Conservation (phyloP, 2,113 vertebrate species). For the Misgurnus anguillicaudatus region DNA sequence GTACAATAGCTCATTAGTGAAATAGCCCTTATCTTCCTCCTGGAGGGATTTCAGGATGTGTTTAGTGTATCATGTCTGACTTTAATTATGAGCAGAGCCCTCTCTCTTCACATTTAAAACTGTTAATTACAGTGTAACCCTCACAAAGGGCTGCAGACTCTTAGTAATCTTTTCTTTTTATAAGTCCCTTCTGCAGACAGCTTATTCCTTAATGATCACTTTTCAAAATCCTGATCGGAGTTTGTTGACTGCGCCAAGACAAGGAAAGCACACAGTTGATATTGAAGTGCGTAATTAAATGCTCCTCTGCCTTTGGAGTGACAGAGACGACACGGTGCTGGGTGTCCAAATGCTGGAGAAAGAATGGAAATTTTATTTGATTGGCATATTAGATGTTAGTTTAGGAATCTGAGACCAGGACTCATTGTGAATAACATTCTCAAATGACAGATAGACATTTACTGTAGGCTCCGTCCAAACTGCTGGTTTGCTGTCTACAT, state of each 20-base stretch:
- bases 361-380: constrained; percentile 1
- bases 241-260: constrained; percentile 38
- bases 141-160: constrained; percentile 36
- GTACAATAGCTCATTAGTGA: constrained; percentile 51
- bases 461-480: too few relatives aligned
- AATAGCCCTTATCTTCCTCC: constrained; percentile 50
- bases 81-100: constrained; percentile 58
- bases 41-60: constrained; percentile 39
- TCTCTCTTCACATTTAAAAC: constrained; percentile 49
- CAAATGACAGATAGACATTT: background rate
- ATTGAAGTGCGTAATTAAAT: constrained; percentile 46
- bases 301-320: constrained; percentile 22
- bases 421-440: background rate
- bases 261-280: constrained; percentile 16
- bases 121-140: constrained; percentile 51
- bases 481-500: background rate
- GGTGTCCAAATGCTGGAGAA: background rate
- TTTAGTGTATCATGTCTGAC: constrained; percentile 43
- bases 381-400: constrained; percentile 2
- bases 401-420: background rate
- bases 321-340: background rate
- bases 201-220: constrained; percentile 49
- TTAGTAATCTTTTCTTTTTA: constrained; percentile 45
- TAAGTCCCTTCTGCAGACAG: constrained; percentile 31
- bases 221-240: constrained; percentile 37